phyloP scores from a whole-genome alignment of 2,888 invertebrate species.

The Chymomyza fuscimana region DNA sequence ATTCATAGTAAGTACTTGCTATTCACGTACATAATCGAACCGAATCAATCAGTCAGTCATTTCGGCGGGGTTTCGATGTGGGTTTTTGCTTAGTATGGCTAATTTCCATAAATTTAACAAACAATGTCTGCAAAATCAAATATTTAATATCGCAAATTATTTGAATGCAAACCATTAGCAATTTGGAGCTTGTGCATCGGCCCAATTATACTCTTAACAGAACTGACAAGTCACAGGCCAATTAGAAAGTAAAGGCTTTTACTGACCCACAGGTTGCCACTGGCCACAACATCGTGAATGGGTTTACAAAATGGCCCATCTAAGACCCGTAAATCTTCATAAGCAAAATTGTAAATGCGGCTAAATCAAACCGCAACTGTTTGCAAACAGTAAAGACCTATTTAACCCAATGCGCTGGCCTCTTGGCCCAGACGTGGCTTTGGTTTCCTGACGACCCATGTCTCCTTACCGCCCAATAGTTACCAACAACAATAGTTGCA shows the following conservation, averaged over 20 bases:
- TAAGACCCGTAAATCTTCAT: constrained; percentile 23
- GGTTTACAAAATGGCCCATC: constrained; percentile 17
- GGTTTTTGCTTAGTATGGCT: background rate
- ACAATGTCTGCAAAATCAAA: background rate
- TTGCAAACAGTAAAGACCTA: constrained; percentile 49
- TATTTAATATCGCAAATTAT: background rate
- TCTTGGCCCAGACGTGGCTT: constrained; percentile 57
- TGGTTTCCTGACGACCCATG: constrained; percentile 23
- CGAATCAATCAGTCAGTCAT: background rate
- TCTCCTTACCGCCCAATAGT: constrained; percentile 2
- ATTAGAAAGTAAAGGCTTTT: background rate
- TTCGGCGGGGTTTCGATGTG: background rate
- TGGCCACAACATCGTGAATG: constrained; percentile 8
- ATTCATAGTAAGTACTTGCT: background rate
- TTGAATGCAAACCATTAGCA: too few species aligned
- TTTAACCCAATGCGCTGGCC: constrained; percentile 66
- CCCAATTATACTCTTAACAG: background rate
- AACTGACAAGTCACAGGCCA: background rate
- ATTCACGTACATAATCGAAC: background rate
- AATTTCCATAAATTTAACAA: background rate
- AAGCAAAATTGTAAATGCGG: constrained; percentile 13
- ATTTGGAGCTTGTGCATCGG: background rate
- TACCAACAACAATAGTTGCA: constrained; percentile 44
- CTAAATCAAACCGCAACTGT: constrained; percentile 25
- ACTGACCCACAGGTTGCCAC: constrained; percentile 26